These are phyloP conservation scores for Zonitis immaculata DNA, from an alignment of 2,888 invertebrate species.

Conservation along the genomic window DNA sequence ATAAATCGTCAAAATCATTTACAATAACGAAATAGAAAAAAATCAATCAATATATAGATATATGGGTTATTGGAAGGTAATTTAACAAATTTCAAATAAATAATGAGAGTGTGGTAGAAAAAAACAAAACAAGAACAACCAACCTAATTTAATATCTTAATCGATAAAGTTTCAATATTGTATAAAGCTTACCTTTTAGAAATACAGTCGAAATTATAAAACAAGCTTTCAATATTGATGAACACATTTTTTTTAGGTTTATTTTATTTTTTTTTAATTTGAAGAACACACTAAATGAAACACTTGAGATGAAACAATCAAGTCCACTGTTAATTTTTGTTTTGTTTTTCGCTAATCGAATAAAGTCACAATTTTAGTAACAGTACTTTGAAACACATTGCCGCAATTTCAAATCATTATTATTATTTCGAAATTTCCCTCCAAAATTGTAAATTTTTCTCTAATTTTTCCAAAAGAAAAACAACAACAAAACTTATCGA, in stretches of 20 bases:
- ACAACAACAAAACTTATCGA: too few relatives aligned
- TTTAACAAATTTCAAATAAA: not conserved
- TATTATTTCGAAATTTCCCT: too few relatives aligned
- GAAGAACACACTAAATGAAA: too few relatives aligned
- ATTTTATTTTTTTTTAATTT: not conserved
- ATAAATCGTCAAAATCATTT: not conserved
- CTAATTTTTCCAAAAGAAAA: too few relatives aligned
- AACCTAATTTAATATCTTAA: not conserved
- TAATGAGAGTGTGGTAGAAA: not conserved
- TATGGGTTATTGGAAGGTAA: not conserved
- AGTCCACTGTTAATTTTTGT: too few relatives aligned
- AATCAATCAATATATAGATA: not conserved
- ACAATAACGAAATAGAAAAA: not conserved
- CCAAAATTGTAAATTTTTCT: too few relatives aligned
- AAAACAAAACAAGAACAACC: too few relatives aligned
- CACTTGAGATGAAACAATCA: not conserved
- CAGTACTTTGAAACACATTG: not conserved
- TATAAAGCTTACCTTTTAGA: not conserved
- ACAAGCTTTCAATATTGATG: not conserved
- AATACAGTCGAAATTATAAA: not conserved
- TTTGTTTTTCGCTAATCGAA: too few relatives aligned
- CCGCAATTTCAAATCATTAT: not conserved
- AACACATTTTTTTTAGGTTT: not conserved
- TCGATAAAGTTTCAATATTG: not conserved
- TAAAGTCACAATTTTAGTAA: not conserved